These are phyloP conservation scores for Drosophila littoralis DNA, from an alignment of 1,140 invertebrate species.

Conservation along the genomic window DNA sequence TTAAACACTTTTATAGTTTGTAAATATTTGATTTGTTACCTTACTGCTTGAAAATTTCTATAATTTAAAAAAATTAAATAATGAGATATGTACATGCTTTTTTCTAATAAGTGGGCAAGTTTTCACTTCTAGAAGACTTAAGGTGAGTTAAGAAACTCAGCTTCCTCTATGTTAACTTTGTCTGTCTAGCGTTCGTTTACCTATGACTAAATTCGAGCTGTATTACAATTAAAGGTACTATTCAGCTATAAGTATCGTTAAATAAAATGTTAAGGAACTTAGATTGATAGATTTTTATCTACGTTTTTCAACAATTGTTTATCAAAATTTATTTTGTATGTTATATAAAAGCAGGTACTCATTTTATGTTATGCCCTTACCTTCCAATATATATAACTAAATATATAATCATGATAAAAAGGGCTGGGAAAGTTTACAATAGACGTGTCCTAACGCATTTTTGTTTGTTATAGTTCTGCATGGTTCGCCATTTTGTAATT, in stretches of 20 bases:
- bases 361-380: not conserved
- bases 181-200: not conserved
- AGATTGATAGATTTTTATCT: too few relatives aligned
- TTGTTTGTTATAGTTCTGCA: not conserved
- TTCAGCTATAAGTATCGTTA: too few relatives aligned
- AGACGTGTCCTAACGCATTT: not conserved
- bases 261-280: too few relatives aligned
- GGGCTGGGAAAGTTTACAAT: too few relatives aligned
- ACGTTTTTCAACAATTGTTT: too few relatives aligned
- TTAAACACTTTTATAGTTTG: not conserved
- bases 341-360: too few relatives aligned
- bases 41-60: not conserved
- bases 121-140: conserved; percentile 49
- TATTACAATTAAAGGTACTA: not conserved
- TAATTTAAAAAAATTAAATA: conserved; percentile 5
- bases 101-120: conserved; percentile 54
- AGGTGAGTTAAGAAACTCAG: conserved; percentile 50
- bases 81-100: conserved; percentile 7
- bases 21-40: not conserved
- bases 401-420: too few relatives aligned
- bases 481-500: not conserved
- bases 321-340: too few relatives aligned
- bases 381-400: too few relatives aligned
- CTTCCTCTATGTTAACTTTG: not conserved
- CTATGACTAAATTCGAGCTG: not conserved